Conservation (phyloP, 1,140 invertebrate genomes). For the Drosophila parvula region DNA sequence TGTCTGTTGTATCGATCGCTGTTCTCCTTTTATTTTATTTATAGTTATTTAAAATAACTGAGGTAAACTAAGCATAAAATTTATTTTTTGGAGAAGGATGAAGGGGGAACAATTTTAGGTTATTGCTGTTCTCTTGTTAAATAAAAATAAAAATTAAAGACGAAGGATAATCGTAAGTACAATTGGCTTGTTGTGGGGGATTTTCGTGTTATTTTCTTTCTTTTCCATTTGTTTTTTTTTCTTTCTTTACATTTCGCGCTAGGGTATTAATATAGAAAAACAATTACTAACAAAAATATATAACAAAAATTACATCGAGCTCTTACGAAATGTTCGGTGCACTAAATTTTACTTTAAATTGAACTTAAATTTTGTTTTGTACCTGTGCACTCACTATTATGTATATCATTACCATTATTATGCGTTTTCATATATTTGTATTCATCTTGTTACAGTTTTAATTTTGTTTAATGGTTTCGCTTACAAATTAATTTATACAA, state of each 20-base stretch:
- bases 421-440: constrained; percentile 27
- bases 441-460: constrained; percentile 45
- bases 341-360: constrained; percentile 51
- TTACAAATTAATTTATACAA: constrained; percentile 76
- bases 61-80: constrained; percentile 48
- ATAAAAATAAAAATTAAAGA: constrained; percentile 24
- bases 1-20: constrained; percentile 7
- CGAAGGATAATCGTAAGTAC: constrained; percentile 63
- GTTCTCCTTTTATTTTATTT: constrained; percentile 53
- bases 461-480: constrained; percentile 37
- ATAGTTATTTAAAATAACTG: constrained; percentile 81
- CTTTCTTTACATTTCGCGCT: constrained; percentile 62
- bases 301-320: constrained; percentile 76
- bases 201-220: constrained; percentile 47
- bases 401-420: constrained; percentile 34
- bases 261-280: constrained; percentile 81
- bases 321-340: constrained; percentile 47
- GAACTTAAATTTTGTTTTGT: constrained; percentile 67
- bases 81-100: not conserved
- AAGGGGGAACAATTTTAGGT: constrained; percentile 14
- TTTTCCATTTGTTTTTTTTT: constrained; percentile 30
- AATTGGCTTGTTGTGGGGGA: constrained; percentile 69
- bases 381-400: constrained; percentile 64
- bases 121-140: constrained; percentile 16
- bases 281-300: constrained; percentile 82